Conservation (phyloP, 2,113 vertebrate genomes). For the Grallaria varia region DNA sequence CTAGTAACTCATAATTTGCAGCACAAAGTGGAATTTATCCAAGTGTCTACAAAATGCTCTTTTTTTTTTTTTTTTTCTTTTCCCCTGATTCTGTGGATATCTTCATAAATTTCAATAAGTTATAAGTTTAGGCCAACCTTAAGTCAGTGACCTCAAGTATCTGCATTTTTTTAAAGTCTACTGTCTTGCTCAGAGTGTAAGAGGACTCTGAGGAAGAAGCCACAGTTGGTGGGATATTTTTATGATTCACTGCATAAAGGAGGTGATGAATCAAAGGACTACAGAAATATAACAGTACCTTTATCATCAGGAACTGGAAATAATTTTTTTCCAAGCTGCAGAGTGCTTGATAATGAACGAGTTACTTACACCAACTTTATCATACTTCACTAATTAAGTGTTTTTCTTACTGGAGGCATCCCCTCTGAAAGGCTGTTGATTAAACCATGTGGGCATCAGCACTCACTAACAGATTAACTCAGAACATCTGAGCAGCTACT, state of each 20-base stretch:
- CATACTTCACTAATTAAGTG: accelerated
- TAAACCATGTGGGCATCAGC: neutral
- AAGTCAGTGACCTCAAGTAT: neutral
- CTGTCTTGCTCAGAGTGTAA: neutral
- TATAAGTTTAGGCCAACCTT: neutral
- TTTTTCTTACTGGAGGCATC: neutral
- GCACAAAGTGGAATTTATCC: neutral
- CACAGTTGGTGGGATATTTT: neutral
- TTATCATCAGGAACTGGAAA: neutral
- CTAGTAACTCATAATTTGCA: neutral
- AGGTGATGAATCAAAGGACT: neutral
- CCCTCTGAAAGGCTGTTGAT: neutral
- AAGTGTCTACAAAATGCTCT: neutral
- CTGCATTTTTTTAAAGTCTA: neutral
- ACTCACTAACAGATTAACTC: neutral
- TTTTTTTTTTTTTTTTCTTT: neutral
- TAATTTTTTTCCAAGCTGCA: neutral
- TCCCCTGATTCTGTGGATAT: neutral
- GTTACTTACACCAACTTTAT: neutral
- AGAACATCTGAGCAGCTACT: neutral
- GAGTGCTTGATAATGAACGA: neutral
- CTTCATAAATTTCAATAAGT: neutral
- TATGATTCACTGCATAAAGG: neutral
- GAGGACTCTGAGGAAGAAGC: neutral
- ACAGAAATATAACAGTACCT: neutral